Base-by-base conservation (phyloP, 2,888 invertebrate species). In the Spodoptera picta region DNA sequence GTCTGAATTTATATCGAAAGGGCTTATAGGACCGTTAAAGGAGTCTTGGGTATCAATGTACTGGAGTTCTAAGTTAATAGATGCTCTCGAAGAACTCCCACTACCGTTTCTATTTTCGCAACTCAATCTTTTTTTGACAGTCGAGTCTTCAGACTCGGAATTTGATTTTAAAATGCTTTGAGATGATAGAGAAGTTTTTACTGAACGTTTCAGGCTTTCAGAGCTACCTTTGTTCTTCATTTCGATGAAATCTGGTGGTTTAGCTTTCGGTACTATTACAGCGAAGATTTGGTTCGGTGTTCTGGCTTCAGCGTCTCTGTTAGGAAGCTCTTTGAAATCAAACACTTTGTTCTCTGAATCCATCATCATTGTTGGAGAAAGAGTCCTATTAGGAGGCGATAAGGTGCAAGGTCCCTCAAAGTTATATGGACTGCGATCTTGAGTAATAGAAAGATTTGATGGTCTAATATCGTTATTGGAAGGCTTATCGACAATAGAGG, bases 91-190 rank as follows among this genome's bases (percentile, higher is more conserved):
- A 0, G 94, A 94, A 9, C 87, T 72, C 0, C 89, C 93, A 36
- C 92, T 92, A 46, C 88, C 88, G 0, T 90, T 84, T 89, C 95
- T 78, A 88, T 95, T 77, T 85, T 96, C 81, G 90, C 95, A 88
- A 65, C 93, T 93, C 0, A 92, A 44, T 65, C 95, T 80, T 84
- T 95, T 88, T 79, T 95, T 92, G 0, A 90, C 79, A 0, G 92
- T 92, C 0, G 94, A 94, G 54, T 94, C 94, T 71, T 93, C 93
- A 0, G 93, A 94, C 65, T 93, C 94, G 0, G 94, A 94, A 60
- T 90, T 90, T 0, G 88, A 88, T 69, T 91, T 91, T 41, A 90
- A 83, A 60, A 91, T 88, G 64, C 92, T 92, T 49, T 93, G 92
- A 0, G 91, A 91, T 0, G 93, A 93, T 65, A 89, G 82, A 0